Evolutionary conservation across 2,888 invertebrate genomes (phyloP).

Genomic region (Silvanus unidentatus): DNA sequence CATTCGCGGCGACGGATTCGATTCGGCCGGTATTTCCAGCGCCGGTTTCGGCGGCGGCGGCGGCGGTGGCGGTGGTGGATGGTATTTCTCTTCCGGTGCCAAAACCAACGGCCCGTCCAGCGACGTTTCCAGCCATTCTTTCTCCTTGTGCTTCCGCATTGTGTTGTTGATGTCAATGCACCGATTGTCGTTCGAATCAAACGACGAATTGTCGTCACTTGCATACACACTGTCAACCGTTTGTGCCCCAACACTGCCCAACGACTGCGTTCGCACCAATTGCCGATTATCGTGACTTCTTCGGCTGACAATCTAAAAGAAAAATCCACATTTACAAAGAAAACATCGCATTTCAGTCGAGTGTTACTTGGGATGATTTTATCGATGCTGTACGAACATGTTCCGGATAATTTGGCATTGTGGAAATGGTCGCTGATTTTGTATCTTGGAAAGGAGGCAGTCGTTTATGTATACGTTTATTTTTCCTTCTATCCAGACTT

Average conservation of each 20-base stretch:
- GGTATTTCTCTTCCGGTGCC: constrained; percentile 26
- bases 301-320: constrained; percentile 30
- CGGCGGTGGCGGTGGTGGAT: constrained; percentile 23
- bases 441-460: constrained; percentile 39
- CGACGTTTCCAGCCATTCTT: constrained; percentile 44
- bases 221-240: constrained; percentile 43
- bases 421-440: constrained; percentile 39
- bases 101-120: constrained; percentile 40
- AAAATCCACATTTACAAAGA: background rate
- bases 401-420: constrained; percentile 33
- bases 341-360: background rate
- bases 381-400: constrained; percentile 33
- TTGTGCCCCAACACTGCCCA: constrained; percentile 53
- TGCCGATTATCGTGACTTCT: constrained; percentile 41
- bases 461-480: constrained; percentile 41
- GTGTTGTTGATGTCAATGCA: constrained; percentile 35
- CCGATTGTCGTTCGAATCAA: constrained; percentile 40
- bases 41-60: constrained; percentile 25
- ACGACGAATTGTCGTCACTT: constrained; percentile 45
- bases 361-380: constrained; percentile 38
- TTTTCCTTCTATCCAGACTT: constrained; percentile 55
- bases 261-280: constrained; percentile 53
- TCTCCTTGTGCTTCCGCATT: constrained; percentile 42
- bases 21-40: constrained; percentile 45
- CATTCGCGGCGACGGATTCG: constrained; percentile 38